These are phyloP conservation scores for Drosophila pruinosa DNA, from an alignment of 1,140 invertebrate species.

Conservation along the genomic window DNA sequence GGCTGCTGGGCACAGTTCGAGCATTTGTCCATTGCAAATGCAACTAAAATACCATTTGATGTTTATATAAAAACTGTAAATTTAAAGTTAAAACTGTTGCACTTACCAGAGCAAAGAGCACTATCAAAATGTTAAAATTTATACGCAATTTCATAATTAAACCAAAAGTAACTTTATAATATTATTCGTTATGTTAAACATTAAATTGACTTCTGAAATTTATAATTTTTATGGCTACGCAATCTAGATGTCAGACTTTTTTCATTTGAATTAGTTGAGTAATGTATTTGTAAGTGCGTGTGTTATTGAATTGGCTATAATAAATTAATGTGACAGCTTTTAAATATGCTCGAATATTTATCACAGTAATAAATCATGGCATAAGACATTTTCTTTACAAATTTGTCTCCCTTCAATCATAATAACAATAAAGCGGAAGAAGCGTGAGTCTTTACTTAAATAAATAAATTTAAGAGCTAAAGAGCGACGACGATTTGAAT, in stretches of 20 bases:
- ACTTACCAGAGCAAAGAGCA: background rate
- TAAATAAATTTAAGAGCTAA: background rate
- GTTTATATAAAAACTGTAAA: background rate
- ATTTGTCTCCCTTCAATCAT: too few species aligned
- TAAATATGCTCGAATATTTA: background rate
- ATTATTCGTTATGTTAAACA: background rate
- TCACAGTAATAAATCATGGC: background rate
- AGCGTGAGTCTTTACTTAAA: background rate
- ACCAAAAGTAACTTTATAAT: constrained; percentile 1
- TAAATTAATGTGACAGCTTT: background rate
- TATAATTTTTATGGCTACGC: background rate
- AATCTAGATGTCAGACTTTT: background rate
- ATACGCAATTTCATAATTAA: background rate
- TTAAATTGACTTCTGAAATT: background rate
- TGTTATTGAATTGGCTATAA: too few species aligned
- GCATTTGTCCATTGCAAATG: background rate
- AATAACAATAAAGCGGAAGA: too few species aligned
- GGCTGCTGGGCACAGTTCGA: background rate
- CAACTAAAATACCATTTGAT: too few species aligned
- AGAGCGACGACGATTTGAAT: background rate
- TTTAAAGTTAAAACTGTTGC: too few species aligned
- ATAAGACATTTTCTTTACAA: background rate
- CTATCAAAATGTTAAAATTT: background rate
- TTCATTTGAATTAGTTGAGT: too few species aligned
- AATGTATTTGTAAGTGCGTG: too few species aligned